Conservation (phyloP, 2,113 vertebrate species). For the Catharus minimus region DNA sequence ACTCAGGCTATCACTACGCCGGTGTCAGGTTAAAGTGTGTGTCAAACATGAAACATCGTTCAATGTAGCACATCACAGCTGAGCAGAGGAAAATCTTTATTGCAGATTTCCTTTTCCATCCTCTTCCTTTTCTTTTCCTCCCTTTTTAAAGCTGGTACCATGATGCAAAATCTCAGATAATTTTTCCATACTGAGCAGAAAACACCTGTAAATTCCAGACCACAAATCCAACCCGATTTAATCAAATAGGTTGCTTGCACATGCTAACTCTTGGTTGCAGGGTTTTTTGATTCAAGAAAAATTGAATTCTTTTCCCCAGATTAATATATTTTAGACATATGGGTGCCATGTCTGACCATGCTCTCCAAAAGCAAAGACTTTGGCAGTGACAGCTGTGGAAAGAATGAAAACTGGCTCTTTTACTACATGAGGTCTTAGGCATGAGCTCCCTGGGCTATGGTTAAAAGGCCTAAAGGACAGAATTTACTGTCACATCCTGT, state of each 20-base stretch:
- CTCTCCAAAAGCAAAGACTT: background rate
- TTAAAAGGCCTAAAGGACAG: background rate
- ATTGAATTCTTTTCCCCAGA: background rate
- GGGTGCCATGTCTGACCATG: accelerated
- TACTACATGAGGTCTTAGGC: background rate
- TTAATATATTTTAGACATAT: background rate
- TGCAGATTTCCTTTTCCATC: background rate
- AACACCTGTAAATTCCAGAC: background rate
- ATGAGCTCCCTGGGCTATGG: background rate
- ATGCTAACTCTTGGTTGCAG: accelerated
- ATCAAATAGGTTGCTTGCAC: background rate
- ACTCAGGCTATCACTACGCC: background rate
- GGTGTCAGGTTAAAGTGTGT: conserved; percentile 44
- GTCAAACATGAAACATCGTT: conserved; percentile 44
- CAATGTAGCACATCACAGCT: background rate
- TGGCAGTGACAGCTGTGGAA: accelerated
- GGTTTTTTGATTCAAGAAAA: background rate
- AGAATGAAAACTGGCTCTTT: background rate
- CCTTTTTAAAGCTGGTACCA: background rate
- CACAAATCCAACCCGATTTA: background rate
- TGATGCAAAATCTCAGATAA: background rate
- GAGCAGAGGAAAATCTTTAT: background rate
- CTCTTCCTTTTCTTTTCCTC: background rate
- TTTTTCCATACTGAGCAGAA: background rate
- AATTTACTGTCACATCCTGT: background rate